Base-by-base conservation (phyloP, 2,113 vertebrate species). In the Cyprinodon variegatus region DNA sequence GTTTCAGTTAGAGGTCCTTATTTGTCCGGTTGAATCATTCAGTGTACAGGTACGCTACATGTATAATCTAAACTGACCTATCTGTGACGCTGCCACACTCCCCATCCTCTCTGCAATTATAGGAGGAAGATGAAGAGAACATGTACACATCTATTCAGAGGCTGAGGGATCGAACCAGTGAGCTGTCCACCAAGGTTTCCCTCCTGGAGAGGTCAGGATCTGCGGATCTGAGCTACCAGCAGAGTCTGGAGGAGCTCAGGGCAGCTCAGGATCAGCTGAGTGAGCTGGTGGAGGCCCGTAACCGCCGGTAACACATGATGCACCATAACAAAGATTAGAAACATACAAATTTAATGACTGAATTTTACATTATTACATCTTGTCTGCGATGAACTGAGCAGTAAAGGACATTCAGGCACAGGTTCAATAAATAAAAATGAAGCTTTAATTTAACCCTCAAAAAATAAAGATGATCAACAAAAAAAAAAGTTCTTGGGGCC, bases 91-190 rank as follows among this genome's bases (percentile, higher is more conserved):
- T n/a, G 17, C 17, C 20, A 6, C 2, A 14, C 61, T 29, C 13
- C 61, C 6, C 13, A 6, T 71, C 45, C 3, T 37, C n/a, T 4
- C 65, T 20, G 15, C 1, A 17, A 17, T 45, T 4, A 53, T 93
- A 96, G 96, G 96, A 96, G 73, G 96, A 96, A 85, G 96, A 96
- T 0, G 96, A 96, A 2, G 95, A 96, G 89, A 96, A 96, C 88
- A 85, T 96, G 62, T 96, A 96, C 89, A 95, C 94, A 0, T 96
- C 96, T 81, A 96, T 96, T 87, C 96, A 96, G 93, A 94, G 95
- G 67, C 90, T 96, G 12, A 91, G 96, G 15, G 96, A 96, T 73
- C 94, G 94, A 0, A 95, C 95, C 88, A 95, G 88, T 0, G 95
- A 96, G 80, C 92, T 96, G 67, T 94, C 95, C 85, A 95, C 83